Evolutionary conservation across 2,888 invertebrate genomes (phyloP), one percentile per base, ranked within the genome.

Genomic region (Leptopilina myrica): DNA sequence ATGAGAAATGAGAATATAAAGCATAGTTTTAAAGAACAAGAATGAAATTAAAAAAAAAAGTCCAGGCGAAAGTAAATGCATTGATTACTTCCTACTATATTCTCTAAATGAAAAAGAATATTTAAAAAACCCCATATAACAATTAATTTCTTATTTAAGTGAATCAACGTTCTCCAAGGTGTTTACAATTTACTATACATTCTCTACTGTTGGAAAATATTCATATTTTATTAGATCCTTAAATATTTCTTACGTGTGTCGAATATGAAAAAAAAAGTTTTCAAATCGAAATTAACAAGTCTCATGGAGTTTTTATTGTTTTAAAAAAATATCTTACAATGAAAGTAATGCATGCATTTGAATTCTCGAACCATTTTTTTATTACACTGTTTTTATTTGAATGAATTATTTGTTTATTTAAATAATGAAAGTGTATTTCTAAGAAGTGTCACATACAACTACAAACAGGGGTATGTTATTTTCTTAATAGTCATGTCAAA

Each of bases 51-150:
- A 77, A 79, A 80, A 53, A 46, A 79, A 80, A 53, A 46, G 11
- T 26, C 59, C 59, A 14, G 46, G 84, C 79, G 84, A 84, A 85
- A 85, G 82, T 83, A 76, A 69, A 78, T 77, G 76, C 64, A 67
- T 79, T 62, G 73, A 78, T 76, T 62, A 69, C 64, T 43, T 65
- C 66, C 14, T 59, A 64, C 77, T 76, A 69, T 78, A 26, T 26
- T 80, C 76, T 80, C 79, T 46, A 33, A 73, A 15, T 14, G 59
- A 15, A 73, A 46, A 56, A 8, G 33, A 33, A 33, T 33, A 33
- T 33, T 33, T 33, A 15, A 20, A 20, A 33, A 26, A 67, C 20
- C 11, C 33, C 33, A 33, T 33, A 33, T 33, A 33, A 33, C 20
- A 73, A 73, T 53, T 73, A 73, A 56, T 53, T 73, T 73, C 33